phyloP scores from a whole-genome alignment of 2,888 invertebrate species.

The Patella caerulea region DNA sequence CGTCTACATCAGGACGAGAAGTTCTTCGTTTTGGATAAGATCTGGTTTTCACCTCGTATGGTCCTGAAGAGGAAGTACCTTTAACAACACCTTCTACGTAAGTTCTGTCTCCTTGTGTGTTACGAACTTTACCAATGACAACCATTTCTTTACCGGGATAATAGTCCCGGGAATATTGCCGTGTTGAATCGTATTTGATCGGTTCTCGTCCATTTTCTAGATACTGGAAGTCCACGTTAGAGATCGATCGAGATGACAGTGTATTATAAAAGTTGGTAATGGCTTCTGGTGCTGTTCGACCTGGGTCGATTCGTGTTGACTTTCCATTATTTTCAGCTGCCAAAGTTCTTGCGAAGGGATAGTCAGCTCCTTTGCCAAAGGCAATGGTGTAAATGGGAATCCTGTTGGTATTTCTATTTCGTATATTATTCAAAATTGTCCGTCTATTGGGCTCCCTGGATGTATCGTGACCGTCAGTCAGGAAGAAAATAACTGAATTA shows the following conservation, averaged over 20 bases:
- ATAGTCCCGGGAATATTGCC: background rate
- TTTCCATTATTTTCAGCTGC: background rate
- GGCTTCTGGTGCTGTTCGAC: background rate
- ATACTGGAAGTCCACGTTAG: background rate
- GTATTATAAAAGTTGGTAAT: background rate
- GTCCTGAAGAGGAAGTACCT: too few species aligned
- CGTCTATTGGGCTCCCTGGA: conserved; percentile 35
- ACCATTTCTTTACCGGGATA: background rate
- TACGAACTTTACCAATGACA: background rate
- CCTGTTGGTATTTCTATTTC: conserved; percentile 30
- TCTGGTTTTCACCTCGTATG: too few species aligned
- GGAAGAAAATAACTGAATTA: background rate
- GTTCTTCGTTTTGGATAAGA: too few species aligned
- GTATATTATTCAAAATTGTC: conserved; percentile 47
- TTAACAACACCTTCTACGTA: too few species aligned
- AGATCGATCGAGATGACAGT: background rate
- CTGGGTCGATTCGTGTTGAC: background rate
- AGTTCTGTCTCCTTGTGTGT: too few species aligned
- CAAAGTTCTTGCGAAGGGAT: background rate
- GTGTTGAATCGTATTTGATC: background rate
- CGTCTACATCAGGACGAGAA: too few species aligned
- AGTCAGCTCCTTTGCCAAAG: conserved; percentile 23
- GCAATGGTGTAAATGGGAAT: conserved; percentile 25
- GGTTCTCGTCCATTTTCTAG: background rate
- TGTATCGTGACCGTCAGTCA: background rate